A percentile compares a stretch with the other conserved stretches of the same genome.
Evolutionary conservation across 1,140 invertebrate species (phyloP).

Genomic region (Adoxophyes honmai): DNA sequence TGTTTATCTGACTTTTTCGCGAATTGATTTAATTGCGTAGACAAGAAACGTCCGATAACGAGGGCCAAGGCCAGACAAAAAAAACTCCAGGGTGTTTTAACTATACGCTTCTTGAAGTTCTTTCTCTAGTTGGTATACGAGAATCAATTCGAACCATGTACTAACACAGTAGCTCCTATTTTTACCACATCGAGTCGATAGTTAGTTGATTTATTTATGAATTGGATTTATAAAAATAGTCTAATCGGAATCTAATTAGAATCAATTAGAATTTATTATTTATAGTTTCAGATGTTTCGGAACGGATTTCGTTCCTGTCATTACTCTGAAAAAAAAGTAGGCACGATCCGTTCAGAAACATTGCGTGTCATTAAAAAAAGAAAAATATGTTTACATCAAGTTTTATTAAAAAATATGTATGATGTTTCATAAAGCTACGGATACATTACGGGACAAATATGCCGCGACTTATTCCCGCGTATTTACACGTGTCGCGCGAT

Average conservation of each 20-base stretch:
- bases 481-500: too few relatives aligned
- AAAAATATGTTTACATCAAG: too few relatives aligned
- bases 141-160: neutral
- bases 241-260: neutral
- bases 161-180: neutral
- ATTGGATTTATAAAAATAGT: neutral
- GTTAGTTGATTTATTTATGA: neutral
- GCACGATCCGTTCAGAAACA: too few relatives aligned
- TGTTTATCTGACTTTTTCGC: conserved; percentile 49
- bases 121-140: neutral
- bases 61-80: conserved; percentile 18
- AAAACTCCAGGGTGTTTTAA: conserved; percentile 1
- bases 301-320: neutral
- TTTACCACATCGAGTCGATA: neutral
- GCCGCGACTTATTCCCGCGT: too few relatives aligned
- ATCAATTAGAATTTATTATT: neutral
- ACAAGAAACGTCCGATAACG: conserved; percentile 17
- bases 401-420: too few relatives aligned
- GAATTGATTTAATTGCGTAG: conserved; percentile 23
- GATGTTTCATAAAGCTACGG: too few relatives aligned
- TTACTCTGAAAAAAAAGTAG: too few relatives aligned
- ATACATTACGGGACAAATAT: too few relatives aligned
- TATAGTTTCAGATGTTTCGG: neutral
- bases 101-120: neutral
- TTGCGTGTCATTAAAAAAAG: too few relatives aligned